phyloP scores from a whole-genome alignment of 2,797 vertebrate species.

The Alectoris magna region DNA sequence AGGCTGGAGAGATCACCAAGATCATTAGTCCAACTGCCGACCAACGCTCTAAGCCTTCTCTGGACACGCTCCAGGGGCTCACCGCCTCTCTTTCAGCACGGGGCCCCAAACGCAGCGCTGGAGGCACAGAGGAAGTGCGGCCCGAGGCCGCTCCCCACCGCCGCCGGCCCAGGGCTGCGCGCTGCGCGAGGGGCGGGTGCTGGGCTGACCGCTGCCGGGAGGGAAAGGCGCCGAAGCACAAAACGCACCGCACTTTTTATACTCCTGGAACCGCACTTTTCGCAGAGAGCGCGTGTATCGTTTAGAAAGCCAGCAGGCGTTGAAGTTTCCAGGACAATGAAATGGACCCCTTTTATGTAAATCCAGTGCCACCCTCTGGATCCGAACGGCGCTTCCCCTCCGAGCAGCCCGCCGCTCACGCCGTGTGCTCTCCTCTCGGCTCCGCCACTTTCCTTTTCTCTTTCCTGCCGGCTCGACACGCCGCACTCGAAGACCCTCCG shows the following conservation, averaged over 20 bases:
- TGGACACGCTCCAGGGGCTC: too few relatives aligned
- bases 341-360: rapidly evolving
- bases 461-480: not conserved
- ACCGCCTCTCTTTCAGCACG: too few relatives aligned
- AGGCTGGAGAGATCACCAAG: too few relatives aligned
- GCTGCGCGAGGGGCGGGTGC: too few relatives aligned
- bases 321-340: rapidly evolving
- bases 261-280: rapidly evolving
- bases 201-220: not conserved
- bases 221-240: not conserved
- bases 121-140: not conserved
- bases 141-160: too few relatives aligned
- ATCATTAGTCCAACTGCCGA: too few relatives aligned
- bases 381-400: not conserved
- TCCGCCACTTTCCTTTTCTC: not conserved
- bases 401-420: too few relatives aligned
- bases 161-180: too few relatives aligned
- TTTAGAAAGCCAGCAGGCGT: not conserved
- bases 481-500: not conserved
- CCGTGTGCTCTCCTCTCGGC: not conserved
- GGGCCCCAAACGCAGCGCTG: too few relatives aligned
- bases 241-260: rapidly evolving
- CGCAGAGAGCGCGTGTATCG: rapidly evolving
- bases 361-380: not conserved
- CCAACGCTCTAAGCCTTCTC: too few relatives aligned